Evolutionary conservation across 2,888 invertebrate genomes (phyloP).

Genomic region (Chalcosyrphus nemorum): DNA sequence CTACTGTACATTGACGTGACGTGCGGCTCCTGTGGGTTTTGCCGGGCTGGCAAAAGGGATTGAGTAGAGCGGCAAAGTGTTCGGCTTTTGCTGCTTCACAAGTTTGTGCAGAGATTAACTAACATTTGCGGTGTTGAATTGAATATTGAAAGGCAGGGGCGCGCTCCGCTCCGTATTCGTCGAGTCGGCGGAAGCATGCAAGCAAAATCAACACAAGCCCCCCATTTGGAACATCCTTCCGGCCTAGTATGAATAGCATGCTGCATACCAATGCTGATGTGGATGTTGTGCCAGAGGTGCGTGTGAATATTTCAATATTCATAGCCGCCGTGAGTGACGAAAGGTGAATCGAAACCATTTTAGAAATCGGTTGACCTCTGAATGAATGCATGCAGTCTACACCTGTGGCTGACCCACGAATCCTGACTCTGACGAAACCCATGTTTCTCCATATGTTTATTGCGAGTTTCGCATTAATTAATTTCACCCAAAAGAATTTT

Average conservation of each 20-base stretch:
- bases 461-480: constrained; percentile 44
- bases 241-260: constrained; percentile 20
- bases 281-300: constrained; percentile 14
- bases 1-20: constrained; percentile 65
- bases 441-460: constrained; percentile 45
- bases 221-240: constrained; percentile 68
- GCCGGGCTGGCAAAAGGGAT: neutral
- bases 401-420: constrained; percentile 60
- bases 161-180: too few relatives aligned
- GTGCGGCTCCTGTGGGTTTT: constrained; percentile 59
- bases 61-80: constrained; percentile 42
- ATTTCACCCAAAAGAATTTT: constrained; percentile 26
- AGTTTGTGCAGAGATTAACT: constrained; percentile 72
- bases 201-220: constrained; percentile 61
- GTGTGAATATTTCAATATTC: constrained; percentile 68
- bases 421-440: neutral
- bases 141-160: constrained; percentile 68
- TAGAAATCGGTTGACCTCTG: constrained; percentile 67
- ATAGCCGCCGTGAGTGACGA: constrained; percentile 57
- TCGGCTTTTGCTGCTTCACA: constrained; percentile 72
- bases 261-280: neutral
- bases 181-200: constrained; percentile 64
- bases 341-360: constrained; percentile 58
- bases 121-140: constrained; percentile 71
- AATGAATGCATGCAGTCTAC: constrained; percentile 44